Conservation (phyloP, 2,888 invertebrate species). For the Pandemis heparana region DNA sequence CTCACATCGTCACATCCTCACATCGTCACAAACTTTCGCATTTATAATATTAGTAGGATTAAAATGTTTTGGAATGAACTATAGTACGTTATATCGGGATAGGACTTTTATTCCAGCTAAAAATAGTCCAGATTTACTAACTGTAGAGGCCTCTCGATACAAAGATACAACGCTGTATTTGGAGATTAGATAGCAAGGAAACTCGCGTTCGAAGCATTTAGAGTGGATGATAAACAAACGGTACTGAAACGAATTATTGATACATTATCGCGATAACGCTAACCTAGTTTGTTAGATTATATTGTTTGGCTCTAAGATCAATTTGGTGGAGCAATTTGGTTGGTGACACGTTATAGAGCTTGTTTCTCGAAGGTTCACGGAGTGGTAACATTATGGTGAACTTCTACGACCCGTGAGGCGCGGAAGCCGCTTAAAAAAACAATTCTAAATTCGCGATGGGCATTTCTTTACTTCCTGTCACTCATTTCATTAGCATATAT, state of each 20-base stretch:
- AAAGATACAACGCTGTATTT: slow-evolving; percentile 16
- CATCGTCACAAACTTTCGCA: no score
- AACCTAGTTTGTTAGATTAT: slow-evolving; percentile 38
- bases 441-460: no score
- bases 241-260: slow-evolving; percentile 68
- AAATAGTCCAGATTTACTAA: neutral
- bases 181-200: slow-evolving; percentile 38
- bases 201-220: slow-evolving; percentile 49
- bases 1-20: no score
- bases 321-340: neutral
- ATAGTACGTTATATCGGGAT: neutral
- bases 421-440: no score
- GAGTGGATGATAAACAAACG: slow-evolving; percentile 72
- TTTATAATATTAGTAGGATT: no score
- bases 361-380: no score
- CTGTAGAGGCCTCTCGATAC: slow-evolving; percentile 13
- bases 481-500: no score
- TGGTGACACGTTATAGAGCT: neutral
- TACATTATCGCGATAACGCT: slow-evolving; percentile 69
- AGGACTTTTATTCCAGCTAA: neutral
- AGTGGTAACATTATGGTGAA: no score
- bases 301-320: slow-evolving; percentile 37
- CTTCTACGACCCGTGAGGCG: no score
- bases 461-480: no score
- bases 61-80: no score